Base-by-base conservation (phyloP, 2,113 vertebrate genomes). In the Maccullochella peelii region DNA sequence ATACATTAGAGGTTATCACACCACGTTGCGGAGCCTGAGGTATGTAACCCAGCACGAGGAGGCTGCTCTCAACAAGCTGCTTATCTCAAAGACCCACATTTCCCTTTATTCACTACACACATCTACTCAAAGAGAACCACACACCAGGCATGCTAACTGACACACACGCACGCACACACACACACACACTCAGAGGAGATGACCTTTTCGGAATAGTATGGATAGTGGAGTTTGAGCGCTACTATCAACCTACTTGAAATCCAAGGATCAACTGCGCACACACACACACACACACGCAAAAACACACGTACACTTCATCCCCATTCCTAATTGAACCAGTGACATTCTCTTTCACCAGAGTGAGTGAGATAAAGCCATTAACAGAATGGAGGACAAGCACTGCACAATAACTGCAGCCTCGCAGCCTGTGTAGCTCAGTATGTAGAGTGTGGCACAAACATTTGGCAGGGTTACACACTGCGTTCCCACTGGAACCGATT, bases 41-140 rank as follows among this genome's bases (percentile, higher is more conserved):
- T 69, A 49, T 70, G 30, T 50, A 71, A 74, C 65, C 33, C 80
- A 79, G 54, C 73, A 82, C 0, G 21, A 87, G 73, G 73, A 77
- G 68, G 82, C 75, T 72, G 75, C 79, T 74, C 78, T 84, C 63
- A 77, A 80, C 67, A 79, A 72, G 86, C 84, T 88, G 87, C 91
- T 92, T 92, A 91, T 94, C 92, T 91, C 76, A 23, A 55, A 78
- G 71, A 79, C 67, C 73, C 91, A 92, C 87, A 83, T 80, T 92
- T 92, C 75, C 84, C n/a, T 88, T 88, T 83, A 84, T 88, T 88
- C 73, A 68, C 40, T 15, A 36, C 79, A 71, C 77, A 85, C 44
- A 77, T 49, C 21, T 16, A 57, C 47, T 83, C 61, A 80, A 65
- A 86, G 66, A 50, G 27, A 84, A 44, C 49, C 69, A n/a, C 82